A percentile compares a stretch with the other conserved stretches of the same genome.
These are phyloP conservation scores for Rhynchophorus ferrugineus DNA, from an alignment of 1,140 invertebrate genomes.

Conservation along the genomic window DNA sequence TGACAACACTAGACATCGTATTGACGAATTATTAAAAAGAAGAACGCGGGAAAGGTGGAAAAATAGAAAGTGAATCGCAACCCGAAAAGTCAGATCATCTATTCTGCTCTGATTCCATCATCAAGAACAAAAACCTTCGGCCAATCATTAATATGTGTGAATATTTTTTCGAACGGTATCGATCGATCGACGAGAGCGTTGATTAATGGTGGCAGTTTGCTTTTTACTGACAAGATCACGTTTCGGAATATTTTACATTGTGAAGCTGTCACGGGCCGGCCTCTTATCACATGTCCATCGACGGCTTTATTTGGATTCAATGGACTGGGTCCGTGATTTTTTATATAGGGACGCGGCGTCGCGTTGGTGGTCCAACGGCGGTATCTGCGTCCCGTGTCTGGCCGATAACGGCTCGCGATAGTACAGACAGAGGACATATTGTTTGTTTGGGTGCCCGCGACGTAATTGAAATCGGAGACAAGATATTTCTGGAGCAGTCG, in stretches of 20 bases:
- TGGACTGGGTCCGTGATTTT: slow-evolving; percentile 20
- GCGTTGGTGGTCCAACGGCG: slow-evolving; percentile 19
- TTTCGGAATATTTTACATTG: slow-evolving; percentile 30
- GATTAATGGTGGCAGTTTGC: slow-evolving; percentile 18
- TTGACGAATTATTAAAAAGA: too few relatives aligned
- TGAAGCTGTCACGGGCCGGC: slow-evolving; percentile 24
- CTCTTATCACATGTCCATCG: slow-evolving; percentile 29
- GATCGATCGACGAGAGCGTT: slow-evolving; percentile 9
- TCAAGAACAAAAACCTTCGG: too few relatives aligned
- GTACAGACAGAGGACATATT: neutral
- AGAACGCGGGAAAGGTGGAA: too few relatives aligned
- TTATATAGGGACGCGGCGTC: slow-evolving; percentile 14
- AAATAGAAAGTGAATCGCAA: too few relatives aligned
- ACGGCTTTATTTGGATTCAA: slow-evolving; percentile 28
- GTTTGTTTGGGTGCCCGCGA: neutral
- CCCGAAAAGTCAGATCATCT: too few relatives aligned
- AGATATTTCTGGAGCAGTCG: too few relatives aligned
- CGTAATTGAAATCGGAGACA: too few relatives aligned
- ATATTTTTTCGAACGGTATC: slow-evolving; percentile 17
- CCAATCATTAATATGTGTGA: slow-evolving; percentile 19
- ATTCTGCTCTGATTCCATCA: too few relatives aligned
- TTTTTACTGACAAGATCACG: slow-evolving; percentile 25
- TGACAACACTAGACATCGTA: too few relatives aligned
- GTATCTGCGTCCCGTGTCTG: neutral
- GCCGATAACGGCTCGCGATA: neutral